These are phyloP conservation scores for Calidris pygmaea DNA, from an alignment of 2,113 vertebrate species.

Conservation along the genomic window DNA sequence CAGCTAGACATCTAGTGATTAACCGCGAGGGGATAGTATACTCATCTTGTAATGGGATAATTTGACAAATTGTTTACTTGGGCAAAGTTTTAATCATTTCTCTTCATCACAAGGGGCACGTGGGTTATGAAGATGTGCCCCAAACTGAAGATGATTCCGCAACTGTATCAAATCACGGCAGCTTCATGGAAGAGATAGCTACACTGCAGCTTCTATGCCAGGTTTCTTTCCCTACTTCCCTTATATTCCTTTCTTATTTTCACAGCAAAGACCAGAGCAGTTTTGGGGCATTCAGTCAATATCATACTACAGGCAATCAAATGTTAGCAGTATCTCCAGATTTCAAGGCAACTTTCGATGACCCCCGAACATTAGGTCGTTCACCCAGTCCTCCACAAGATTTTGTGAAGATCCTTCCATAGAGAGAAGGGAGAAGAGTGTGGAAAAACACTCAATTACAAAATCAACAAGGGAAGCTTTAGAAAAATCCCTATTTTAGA, in stretches of 20 bases:
- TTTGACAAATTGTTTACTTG: background rate
- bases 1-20: background rate
- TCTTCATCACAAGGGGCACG: background rate
- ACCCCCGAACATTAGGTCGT: background rate
- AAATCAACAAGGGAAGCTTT: background rate
- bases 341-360: background rate
- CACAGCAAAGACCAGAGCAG: background rate
- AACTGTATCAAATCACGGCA: background rate
- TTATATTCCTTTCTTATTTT: background rate
- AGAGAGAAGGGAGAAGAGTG: background rate
- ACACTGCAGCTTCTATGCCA: accelerated
- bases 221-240: background rate
- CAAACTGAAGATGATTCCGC: background rate
- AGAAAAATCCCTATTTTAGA: background rate
- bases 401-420: background rate
- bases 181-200: background rate
- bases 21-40: background rate
- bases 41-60: background rate
- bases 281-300: background rate
- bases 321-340: background rate
- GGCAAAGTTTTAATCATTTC: background rate
- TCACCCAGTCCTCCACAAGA: background rate
- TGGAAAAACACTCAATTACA: background rate
- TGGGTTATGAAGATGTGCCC: background rate
- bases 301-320: background rate